Evolutionary conservation across 1,140 invertebrate species (phyloP), one percentile per base, ranked within the genome.

Genomic region (Lamellibrachia luymesi): DNA sequence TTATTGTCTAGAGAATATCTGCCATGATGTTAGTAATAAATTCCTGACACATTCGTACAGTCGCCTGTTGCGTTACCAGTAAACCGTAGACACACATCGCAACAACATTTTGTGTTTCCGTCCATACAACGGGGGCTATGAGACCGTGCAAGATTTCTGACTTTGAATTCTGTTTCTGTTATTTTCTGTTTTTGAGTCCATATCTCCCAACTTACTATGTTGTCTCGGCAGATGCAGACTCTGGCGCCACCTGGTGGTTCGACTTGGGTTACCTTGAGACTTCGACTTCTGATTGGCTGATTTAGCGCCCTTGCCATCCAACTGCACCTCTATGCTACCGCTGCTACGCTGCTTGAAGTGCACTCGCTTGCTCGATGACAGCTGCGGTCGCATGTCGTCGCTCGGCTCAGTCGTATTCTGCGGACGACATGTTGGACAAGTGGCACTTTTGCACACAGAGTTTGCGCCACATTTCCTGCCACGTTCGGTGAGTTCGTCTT

Each of bases 401-500:
- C 91, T 49, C 91, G 91, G 51, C 10, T 91, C 92, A n/a, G 38
- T n/a, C 50, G 49, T 92, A 80, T 80, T 80, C 17, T 80, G 64
- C 5, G 64, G 64, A 4, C 64, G 64, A 64, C 92, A 92, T 1
- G 49, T 92, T 10, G 50, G 7, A 27, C 92, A 92, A n/a, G 49
- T 51, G 50, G 51, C 92, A 27, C 52, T 92, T 7, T 92, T 92
- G 25, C 92, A 92, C 50, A 52, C 52, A 27, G 38, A 92, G 27
- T 64, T 92, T 38, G 8, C n/a, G 92, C 92, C 52, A n/a, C 92
- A 92, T 92, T 92, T 92, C 49, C 92, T 51, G 7, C 50, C 52
- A 2, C 52, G 27, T 64, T 92, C 92, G 2, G 50, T n/a, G 50
- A 52, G 27, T 52, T 92, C 50, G 1, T 92, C 51, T 50, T 52